A percentile compares a stretch with the other conserved stretches of the same genome.
Conservation (phyloP, 1,140 invertebrate genomes). For the Paraescarpia echinospica region DNA sequence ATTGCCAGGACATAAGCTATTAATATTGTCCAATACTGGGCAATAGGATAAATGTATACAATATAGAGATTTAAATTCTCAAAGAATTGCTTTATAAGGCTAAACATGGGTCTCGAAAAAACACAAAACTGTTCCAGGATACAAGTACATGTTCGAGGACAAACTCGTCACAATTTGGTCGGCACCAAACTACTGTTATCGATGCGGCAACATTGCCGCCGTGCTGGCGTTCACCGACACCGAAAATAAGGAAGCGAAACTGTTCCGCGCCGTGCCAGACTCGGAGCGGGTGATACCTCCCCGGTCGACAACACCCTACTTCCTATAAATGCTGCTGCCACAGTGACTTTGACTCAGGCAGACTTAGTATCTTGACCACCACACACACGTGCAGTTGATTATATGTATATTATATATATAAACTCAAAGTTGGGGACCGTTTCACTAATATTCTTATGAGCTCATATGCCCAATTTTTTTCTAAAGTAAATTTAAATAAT, state of each 20-base stretch:
- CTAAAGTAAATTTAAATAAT: no score
- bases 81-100: no score
- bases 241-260: slow-evolving; percentile 76
- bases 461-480: no score
- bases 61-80: no score
- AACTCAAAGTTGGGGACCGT: no score
- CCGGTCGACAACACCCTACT: slow-evolving; percentile 91
- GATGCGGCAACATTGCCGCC: slow-evolving; percentile 98
- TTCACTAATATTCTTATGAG: no score
- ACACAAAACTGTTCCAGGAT: slow-evolving; percentile 65
- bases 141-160: slow-evolving; percentile 99
- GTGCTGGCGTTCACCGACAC: slow-evolving; percentile 91
- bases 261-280: slow-evolving; percentile 94
- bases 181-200: slow-evolving; percentile 99
- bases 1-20: no score
- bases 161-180: slow-evolving; percentile 99
- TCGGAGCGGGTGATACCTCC: slow-evolving; percentile 87
- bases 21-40: no score
- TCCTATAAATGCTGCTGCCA: slow-evolving; percentile 67
- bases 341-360: not conserved
- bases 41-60: no score
- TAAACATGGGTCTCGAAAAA: no score
- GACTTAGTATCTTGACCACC: not conserved
- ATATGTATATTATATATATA: no score
- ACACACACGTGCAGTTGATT: not conserved